phyloP scores from a whole-genome alignment of 2,888 invertebrate genomes.

The Euclidia mi region DNA sequence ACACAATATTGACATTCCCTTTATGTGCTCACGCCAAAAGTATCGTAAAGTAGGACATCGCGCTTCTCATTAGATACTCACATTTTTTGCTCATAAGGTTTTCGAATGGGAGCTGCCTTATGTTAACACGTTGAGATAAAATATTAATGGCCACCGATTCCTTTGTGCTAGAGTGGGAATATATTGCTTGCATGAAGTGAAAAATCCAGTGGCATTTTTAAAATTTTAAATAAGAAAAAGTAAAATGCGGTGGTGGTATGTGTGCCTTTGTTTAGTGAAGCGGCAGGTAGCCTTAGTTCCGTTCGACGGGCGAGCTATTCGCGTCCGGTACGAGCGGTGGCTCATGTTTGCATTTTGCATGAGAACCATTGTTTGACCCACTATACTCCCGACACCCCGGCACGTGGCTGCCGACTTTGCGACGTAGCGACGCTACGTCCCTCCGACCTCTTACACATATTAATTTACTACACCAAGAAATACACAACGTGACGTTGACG shows the following conservation, averaged over 20 bases:
- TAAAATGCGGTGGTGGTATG: slow-evolving; percentile 56
- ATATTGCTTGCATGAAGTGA: slow-evolving; percentile 37
- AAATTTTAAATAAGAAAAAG: slow-evolving; percentile 67
- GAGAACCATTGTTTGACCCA: slow-evolving; percentile 76
- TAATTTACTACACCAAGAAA: slow-evolving; percentile 54
- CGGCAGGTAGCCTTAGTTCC: slow-evolving; percentile 66
- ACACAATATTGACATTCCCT: slow-evolving; percentile 75
- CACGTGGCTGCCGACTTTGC: slow-evolving; percentile 35
- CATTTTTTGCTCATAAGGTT: slow-evolving; percentile 67
- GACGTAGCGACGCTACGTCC: slow-evolving; percentile 28
- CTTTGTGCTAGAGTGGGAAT: slow-evolving; percentile 44
- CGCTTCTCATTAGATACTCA: slow-evolving; percentile 65
- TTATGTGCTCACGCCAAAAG: slow-evolving; percentile 63
- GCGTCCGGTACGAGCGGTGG: slow-evolving; percentile 57
- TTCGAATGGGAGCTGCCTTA: slow-evolving; percentile 56
- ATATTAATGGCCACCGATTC: slow-evolving; percentile 62
- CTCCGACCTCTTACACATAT: slow-evolving; percentile 53
- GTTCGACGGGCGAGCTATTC: slow-evolving; percentile 60
- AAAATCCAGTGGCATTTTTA: slow-evolving; percentile 53
- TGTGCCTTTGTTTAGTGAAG: slow-evolving; percentile 67
- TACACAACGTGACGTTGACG: slow-evolving; percentile 30
- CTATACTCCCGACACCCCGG: slow-evolving; percentile 58
- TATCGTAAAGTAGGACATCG: slow-evolving; percentile 65
- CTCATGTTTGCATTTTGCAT: slow-evolving; percentile 84
- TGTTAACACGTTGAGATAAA: slow-evolving; percentile 62